Conservation (phyloP, 2,888 invertebrate genomes). For the Protophormia terraenovae region DNA sequence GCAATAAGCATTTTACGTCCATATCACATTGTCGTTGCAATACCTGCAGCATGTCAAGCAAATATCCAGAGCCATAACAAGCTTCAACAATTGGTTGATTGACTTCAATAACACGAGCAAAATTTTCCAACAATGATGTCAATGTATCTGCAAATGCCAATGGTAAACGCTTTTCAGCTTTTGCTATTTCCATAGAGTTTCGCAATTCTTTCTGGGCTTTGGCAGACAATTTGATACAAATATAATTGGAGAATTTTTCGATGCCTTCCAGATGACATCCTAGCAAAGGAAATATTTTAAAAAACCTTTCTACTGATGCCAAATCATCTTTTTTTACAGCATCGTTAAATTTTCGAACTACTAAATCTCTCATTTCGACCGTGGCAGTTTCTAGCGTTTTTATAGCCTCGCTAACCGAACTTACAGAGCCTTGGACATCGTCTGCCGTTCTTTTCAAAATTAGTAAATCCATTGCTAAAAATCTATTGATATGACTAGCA, state of each 20-base stretch:
- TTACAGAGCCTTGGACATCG: slow-evolving; percentile 85
- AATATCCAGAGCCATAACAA: slow-evolving; percentile 91
- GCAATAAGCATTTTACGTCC: slow-evolving; percentile 84
- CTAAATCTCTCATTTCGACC: slow-evolving; percentile 83
- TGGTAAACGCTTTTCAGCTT: slow-evolving; percentile 87
- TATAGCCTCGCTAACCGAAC: slow-evolving; percentile 81
- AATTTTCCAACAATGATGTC: slow-evolving; percentile 91
- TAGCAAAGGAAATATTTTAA: slow-evolving; percentile 97
- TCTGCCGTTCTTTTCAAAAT: slow-evolving; percentile 89
- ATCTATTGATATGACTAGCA: slow-evolving; percentile 96
- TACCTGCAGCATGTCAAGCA: slow-evolving; percentile 87
- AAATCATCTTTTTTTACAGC: slow-evolving; percentile 94
- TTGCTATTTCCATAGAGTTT: slow-evolving; percentile 85
- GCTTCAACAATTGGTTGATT: slow-evolving; percentile 95
- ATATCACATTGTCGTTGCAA: slow-evolving; percentile 91
- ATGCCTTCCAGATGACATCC: slow-evolving; percentile 96
- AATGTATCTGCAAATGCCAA: slow-evolving; percentile 93
- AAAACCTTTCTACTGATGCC: slow-evolving; percentile 95
- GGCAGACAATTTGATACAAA: slow-evolving; percentile 88
- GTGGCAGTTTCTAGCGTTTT: slow-evolving; percentile 88
- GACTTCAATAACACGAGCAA: slow-evolving; percentile 91
- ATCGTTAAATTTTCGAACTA: slow-evolving; percentile 93
- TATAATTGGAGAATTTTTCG: slow-evolving; percentile 91
- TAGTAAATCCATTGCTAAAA: slow-evolving; percentile 95
- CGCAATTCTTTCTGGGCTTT: slow-evolving; percentile 88